phyloP scores from a whole-genome alignment of 2,888 invertebrate species.

The Drosophila picticornis region DNA sequence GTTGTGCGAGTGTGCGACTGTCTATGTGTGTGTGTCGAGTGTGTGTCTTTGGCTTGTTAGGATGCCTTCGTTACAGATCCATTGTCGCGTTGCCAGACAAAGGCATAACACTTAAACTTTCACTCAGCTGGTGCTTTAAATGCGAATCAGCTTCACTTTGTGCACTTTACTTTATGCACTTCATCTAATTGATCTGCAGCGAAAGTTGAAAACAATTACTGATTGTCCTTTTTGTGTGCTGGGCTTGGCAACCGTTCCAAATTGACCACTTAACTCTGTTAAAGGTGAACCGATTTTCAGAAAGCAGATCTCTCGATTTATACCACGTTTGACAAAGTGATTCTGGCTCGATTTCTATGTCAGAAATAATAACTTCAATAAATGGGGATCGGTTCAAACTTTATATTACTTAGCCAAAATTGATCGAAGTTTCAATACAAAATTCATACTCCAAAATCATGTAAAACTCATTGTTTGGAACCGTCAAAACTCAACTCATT shows the following conservation, averaged over 20 bases:
- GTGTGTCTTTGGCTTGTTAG: constrained; percentile 8
- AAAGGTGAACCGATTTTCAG: no score
- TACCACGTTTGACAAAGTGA: no score
- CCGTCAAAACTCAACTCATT: not conserved
- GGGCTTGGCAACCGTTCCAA: not conserved
- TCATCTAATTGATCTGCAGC: constrained; percentile 27
- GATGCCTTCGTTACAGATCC: constrained; percentile 47
- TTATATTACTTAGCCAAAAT: not conserved
- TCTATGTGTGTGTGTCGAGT: not conserved
- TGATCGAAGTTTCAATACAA: not conserved
- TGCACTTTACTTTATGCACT: constrained; percentile 18
- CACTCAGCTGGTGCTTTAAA: constrained; percentile 32
- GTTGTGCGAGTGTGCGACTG: constrained; percentile 6
- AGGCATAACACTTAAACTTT: constrained; percentile 46
- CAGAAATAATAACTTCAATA: no score
- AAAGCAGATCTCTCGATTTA: no score
- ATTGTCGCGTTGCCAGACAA: constrained; percentile 40
- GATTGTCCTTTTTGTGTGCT: not conserved
- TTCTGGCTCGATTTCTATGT: no score
- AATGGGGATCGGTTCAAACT: no score
- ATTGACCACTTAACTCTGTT: not conserved
- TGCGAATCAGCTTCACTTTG: constrained; percentile 15
- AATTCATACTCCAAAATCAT: not conserved
- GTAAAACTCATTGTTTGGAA: not conserved
- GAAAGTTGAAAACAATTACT: constrained; percentile 25